Conservation (phyloP, 2,888 invertebrate species). For the Tetanocera ferruginea region DNA sequence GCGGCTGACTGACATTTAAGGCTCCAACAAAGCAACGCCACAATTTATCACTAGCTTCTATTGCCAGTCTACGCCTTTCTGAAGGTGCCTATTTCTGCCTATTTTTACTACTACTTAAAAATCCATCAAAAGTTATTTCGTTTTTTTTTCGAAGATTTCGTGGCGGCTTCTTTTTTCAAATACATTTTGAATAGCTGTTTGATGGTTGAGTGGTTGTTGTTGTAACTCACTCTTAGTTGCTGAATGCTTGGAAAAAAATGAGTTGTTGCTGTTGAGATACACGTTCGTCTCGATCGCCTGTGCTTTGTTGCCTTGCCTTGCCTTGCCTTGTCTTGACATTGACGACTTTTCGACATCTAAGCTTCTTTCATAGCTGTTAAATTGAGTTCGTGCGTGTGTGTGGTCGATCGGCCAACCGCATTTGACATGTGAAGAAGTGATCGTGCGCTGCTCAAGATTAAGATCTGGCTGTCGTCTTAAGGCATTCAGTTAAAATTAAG, state of each 20-base stretch:
- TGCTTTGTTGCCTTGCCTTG: constrained; percentile 22
- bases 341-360: constrained; percentile 51
- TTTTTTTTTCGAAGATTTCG: too few relatives aligned
- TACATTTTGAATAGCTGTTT: not conserved
- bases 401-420: constrained; percentile 65
- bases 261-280: constrained; percentile 45
- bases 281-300: constrained; percentile 16
- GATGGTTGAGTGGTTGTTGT: not conserved
- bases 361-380: constrained; percentile 38
- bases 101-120: too few relatives aligned
- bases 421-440: constrained; percentile 62
- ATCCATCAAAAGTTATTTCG: too few relatives aligned
- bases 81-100: too few relatives aligned
- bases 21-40: too few relatives aligned
- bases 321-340: constrained; percentile 48
- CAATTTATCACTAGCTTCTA: too few relatives aligned
- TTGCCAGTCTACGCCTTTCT: too few relatives aligned
- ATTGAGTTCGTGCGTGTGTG: constrained; percentile 50
- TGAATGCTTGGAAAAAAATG: constrained; percentile 48
- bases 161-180: not conserved
- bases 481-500: not conserved
- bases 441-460: not conserved
- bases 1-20: too few relatives aligned
- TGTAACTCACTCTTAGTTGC: constrained; percentile 1
- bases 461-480: constrained; percentile 24